Evolutionary conservation across 2,888 invertebrate species (phyloP).

Genomic region (Margaritifera margaritifera): DNA sequence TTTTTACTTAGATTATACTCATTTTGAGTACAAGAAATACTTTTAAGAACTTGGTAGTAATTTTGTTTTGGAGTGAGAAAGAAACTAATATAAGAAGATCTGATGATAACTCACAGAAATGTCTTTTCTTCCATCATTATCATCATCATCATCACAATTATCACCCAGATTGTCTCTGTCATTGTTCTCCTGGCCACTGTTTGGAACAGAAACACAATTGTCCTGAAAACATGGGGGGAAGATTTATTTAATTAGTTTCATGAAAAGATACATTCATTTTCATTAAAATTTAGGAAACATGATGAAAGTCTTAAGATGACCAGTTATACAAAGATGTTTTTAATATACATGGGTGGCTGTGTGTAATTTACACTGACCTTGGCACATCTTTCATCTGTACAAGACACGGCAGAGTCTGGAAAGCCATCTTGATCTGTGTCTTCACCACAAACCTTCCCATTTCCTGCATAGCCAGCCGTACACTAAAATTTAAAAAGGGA

Average conservation of each 20-base stretch:
- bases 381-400: slow-evolving; percentile 36
- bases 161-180: slow-evolving; percentile 49
- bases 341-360: background rate
- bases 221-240: slow-evolving; percentile 33
- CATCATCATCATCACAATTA: slow-evolving; percentile 56
- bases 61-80: no score
- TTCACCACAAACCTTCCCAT: slow-evolving; percentile 52
- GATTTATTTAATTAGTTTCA: background rate
- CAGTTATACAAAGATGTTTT: background rate
- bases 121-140: slow-evolving; percentile 50
- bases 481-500: slow-evolving; percentile 46
- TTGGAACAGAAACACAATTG: slow-evolving; percentile 53
- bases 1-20: no score
- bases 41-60: no score
- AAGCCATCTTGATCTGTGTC: slow-evolving; percentile 58
- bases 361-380: slow-evolving; percentile 21
- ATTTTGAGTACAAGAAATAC: no score
- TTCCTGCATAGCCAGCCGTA: slow-evolving; percentile 55
- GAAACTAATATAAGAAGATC: no score
- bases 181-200: slow-evolving; percentile 54
- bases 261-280: no score
- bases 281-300: no score
- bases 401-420: slow-evolving; percentile 41
- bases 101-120: slow-evolving; percentile 9
- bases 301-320: no score